Conservation (phyloP, 1,140 invertebrate genomes). For the Probaryconus sp. region DNA sequence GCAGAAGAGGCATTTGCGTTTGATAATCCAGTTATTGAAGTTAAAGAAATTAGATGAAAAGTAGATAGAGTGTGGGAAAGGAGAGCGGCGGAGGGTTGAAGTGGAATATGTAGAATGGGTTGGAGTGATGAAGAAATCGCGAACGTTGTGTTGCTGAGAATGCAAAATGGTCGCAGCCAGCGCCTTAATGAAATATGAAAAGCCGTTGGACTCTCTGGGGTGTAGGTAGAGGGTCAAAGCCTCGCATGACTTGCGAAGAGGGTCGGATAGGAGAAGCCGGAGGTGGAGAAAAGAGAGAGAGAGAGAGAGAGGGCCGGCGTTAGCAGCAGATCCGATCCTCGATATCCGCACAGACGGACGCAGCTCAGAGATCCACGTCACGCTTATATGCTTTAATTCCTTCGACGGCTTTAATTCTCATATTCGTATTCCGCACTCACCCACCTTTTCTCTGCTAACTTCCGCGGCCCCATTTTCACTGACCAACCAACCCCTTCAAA, state of each 20-base stretch:
- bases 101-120: background rate
- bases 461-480: constrained; percentile 51
- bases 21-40: constrained; percentile 40
- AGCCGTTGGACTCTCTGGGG: constrained; percentile 63
- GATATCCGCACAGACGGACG: constrained; percentile 67
- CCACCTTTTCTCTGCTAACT: constrained; percentile 48
- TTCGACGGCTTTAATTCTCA: constrained; percentile 78
- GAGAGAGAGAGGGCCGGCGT: too few relatives aligned
- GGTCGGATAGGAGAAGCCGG: constrained; percentile 41
- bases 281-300: constrained; percentile 32
- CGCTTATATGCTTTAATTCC: constrained; percentile 78
- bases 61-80: constrained; percentile 38
- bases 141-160: constrained; percentile 43
- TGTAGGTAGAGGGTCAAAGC: constrained; percentile 61
- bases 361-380: constrained; percentile 66
- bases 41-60: constrained; percentile 14
- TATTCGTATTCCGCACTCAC: constrained; percentile 74
- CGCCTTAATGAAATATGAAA: constrained; percentile 74
- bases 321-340: too few relatives aligned
- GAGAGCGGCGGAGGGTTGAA: background rate
- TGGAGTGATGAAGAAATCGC: constrained; percentile 33
- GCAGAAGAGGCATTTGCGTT: constrained; percentile 24
- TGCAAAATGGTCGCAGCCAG: constrained; percentile 66
- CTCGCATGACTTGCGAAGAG: constrained; percentile 63
- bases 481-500: constrained; percentile 45